Conservation (phyloP, 2,113 vertebrate species). For the Limanda limanda region DNA sequence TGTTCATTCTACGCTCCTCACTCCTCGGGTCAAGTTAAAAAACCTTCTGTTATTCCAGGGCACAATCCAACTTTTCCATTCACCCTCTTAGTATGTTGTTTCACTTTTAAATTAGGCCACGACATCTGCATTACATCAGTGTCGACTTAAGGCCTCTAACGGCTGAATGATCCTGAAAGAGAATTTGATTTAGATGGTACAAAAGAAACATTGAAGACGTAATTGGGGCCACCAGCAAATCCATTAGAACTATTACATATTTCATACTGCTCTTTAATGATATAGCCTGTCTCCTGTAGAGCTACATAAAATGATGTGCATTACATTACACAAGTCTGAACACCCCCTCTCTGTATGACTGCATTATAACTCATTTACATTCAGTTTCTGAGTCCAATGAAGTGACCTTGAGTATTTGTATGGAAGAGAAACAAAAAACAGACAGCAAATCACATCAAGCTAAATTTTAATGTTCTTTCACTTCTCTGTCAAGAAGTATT, state of each 20-base stretch:
- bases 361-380: neutral
- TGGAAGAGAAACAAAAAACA: neutral
- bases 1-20: too few relatives aligned
- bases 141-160: neutral
- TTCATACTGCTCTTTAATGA: too few relatives aligned
- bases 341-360: neutral
- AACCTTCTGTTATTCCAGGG: neutral
- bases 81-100: neutral
- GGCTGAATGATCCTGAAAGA: too few relatives aligned
- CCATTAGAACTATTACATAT: too few relatives aligned
- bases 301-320: too few relatives aligned
- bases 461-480: neutral
- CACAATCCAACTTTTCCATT: neutral
- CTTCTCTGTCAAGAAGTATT: slow-evolving; percentile 3
- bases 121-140: neutral
- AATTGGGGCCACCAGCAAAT: too few relatives aligned
- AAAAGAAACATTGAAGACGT: too few relatives aligned
- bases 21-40: too few relatives aligned
- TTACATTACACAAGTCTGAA: neutral
- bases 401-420: neutral
- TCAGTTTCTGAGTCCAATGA: neutral
- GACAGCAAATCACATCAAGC: neutral
- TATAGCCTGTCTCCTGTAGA: too few relatives aligned
- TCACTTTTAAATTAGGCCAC: neutral
- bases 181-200: too few relatives aligned